Evolutionary conservation across 2,888 invertebrate genomes (phyloP).

Genomic region (Drosophila pullipes): DNA sequence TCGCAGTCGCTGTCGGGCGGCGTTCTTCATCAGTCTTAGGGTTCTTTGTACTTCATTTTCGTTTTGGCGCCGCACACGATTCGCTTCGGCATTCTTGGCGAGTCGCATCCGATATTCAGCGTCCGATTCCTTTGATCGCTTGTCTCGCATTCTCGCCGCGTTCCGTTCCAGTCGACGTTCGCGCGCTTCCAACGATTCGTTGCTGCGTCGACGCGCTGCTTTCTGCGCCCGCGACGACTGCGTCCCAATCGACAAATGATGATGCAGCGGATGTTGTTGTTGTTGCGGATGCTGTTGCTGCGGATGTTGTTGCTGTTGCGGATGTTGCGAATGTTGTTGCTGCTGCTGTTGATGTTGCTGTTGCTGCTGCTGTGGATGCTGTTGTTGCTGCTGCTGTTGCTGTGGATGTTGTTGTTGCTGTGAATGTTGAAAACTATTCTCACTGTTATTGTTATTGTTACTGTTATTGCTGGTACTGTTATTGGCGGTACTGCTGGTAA

Average conservation of each 20-base stretch:
- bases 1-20: slow-evolving; percentile 84
- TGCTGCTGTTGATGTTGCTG: slow-evolving; percentile 36
- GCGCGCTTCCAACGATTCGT: slow-evolving; percentile 85
- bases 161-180: slow-evolving; percentile 84
- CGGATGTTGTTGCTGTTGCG: slow-evolving; percentile 46
- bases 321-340: slow-evolving; percentile 45
- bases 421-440: slow-evolving; percentile 22
- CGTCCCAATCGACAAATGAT: slow-evolving; percentile 74
- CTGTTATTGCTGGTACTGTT: slow-evolving; percentile 27
- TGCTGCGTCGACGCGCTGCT: slow-evolving; percentile 84
- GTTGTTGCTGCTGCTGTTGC: slow-evolving; percentile 23
- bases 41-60: slow-evolving; percentile 86
- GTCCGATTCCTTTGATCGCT: slow-evolving; percentile 84
- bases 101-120: slow-evolving; percentile 84
- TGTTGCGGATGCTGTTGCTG: slow-evolving; percentile 51
- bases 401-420: slow-evolving; percentile 30
- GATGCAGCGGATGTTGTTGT: slow-evolving; percentile 79
- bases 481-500: slow-evolving; percentile 15
- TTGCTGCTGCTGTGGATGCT: slow-evolving; percentile 34
- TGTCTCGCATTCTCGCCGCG: slow-evolving; percentile 85
- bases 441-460: slow-evolving; percentile 32
- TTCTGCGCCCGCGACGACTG: slow-evolving; percentile 81
- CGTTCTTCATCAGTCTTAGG: slow-evolving; percentile 85
- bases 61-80: slow-evolving; percentile 85
- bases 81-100: slow-evolving; percentile 85